Evolutionary conservation across 1,140 invertebrate genomes (phyloP).

Genomic region (Drosophila fuyamai): DNA sequence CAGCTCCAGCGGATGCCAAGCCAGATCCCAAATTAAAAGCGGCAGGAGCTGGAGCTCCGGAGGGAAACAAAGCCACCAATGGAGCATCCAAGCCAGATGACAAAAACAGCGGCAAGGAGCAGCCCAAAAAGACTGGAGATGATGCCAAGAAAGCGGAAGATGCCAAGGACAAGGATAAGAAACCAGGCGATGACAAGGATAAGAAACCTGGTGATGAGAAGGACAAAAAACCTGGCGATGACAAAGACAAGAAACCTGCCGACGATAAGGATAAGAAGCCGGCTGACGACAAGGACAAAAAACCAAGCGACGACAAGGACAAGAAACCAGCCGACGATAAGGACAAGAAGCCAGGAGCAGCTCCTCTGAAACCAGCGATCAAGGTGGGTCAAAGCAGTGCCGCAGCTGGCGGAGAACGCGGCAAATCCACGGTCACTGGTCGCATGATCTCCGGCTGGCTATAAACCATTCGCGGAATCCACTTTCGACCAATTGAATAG

Average conservation of each 20-base stretch:
- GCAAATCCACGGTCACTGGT: conserved; percentile 82
- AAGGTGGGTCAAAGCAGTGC: conserved; percentile 82
- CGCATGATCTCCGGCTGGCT: conserved; percentile 84
- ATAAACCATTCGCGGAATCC: conserved; percentile 13
- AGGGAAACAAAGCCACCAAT: conserved; percentile 63
- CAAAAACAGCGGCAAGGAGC: conserved; percentile 59
- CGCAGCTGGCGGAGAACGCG: conserved; percentile 80
- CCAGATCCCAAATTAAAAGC: conserved; percentile 55
- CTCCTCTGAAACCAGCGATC: conserved; percentile 70
- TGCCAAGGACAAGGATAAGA: conserved; percentile 53
- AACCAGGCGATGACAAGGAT: conserved; percentile 54
- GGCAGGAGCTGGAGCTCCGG: conserved; percentile 41
- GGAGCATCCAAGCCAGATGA: conserved; percentile 66
- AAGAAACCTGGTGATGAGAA: conserved; percentile 41
- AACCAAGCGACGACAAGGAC: conserved; percentile 52
- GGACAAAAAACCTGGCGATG: conserved; percentile 35
- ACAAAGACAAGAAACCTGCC: conserved; percentile 42
- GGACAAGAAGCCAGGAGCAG: conserved; percentile 49
- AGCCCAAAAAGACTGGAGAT: conserved; percentile 26
- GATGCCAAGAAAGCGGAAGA: conserved; percentile 21
- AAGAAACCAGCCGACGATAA: conserved; percentile 46
- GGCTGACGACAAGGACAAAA: conserved; percentile 42
- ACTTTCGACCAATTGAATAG: not conserved
- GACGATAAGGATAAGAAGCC: conserved; percentile 69
- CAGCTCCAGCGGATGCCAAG: conserved; percentile 71